A percentile compares a stretch with the other conserved stretches of the same genome.
phyloP scores from a whole-genome alignment of 2,888 invertebrate species.

The Melanchra persicariae region DNA sequence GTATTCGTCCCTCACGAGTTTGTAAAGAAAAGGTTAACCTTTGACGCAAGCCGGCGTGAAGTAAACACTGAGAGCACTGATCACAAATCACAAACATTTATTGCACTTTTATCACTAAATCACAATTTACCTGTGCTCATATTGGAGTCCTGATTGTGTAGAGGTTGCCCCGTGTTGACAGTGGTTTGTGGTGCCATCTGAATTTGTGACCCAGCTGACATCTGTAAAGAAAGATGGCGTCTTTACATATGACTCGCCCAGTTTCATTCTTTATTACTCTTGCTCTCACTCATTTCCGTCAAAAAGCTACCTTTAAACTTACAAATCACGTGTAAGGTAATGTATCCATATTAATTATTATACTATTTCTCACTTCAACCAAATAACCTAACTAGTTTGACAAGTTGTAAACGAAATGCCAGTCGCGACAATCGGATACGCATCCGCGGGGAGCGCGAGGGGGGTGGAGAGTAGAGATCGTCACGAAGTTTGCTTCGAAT shows the following conservation, averaged over 20 bases:
- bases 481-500: slow-evolving; percentile 90
- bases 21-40: slow-evolving; percentile 79
- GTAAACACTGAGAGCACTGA: slow-evolving; percentile 86
- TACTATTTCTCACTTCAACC: slow-evolving; percentile 77
- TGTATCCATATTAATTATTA: slow-evolving; percentile 74
- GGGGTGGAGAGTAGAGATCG: slow-evolving; percentile 87
- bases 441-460: slow-evolving; percentile 86
- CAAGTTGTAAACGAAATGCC: slow-evolving; percentile 89
- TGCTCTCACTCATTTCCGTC: slow-evolving; percentile 69
- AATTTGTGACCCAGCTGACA: slow-evolving; percentile 99
- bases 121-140: slow-evolving; percentile 97
- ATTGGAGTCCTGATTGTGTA: slow-evolving; percentile 99
- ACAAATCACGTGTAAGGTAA: slow-evolving; percentile 78
- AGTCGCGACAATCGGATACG: slow-evolving; percentile 90
- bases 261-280: slow-evolving; percentile 76
- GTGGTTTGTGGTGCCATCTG: slow-evolving; percentile 99
- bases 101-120: slow-evolving; percentile 85
- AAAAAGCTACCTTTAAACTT: slow-evolving; percentile 73
- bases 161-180: slow-evolving; percentile 95
- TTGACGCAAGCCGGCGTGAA: slow-evolving; percentile 76
- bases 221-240: slow-evolving; percentile 93
- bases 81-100: slow-evolving; percentile 84
- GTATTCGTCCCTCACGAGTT: slow-evolving; percentile 78
- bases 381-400: slow-evolving; percentile 90
- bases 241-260: slow-evolving; percentile 90